Evolutionary conservation across 2,797 vertebrate genomes (phyloP), one percentile per base, ranked within the genome.

Genomic region (Pitangus sulphuratus): DNA sequence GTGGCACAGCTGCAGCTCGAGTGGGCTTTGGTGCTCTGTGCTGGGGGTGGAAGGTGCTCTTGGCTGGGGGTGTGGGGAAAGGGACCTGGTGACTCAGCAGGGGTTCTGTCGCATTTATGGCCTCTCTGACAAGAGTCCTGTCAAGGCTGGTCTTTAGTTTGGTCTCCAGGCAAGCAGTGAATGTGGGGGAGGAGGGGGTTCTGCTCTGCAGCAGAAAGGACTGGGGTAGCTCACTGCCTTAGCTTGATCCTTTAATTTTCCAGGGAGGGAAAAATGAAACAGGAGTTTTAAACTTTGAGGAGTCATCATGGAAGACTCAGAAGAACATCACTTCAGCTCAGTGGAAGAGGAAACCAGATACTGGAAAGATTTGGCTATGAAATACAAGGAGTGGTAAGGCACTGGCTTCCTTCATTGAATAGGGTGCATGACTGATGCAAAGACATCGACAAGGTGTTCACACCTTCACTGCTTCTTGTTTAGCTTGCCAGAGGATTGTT

Each of bases 361-460:
- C 94, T 99, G 99, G 99, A 99, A 98, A 97, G 98, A 99, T 50
- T 76, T 99, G 97, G 98, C 99, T 5, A 90, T 97, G 76, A 98
- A 98, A 91, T 99, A 99, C 50, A 98, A 99, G 92, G 98, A 99
- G 83, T 98, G 99, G 99, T 99, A 98, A 75, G 91, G 24, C 47
- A 76, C 15, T 31, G 30, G 26, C 37, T 90, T 87, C 11, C 4
- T 84, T 75, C 42, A 14, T 7, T 83, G 3, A 2, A 7, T 64
- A 42, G 33, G 22, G 15, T 56, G 30, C 6, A 4, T 18, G 44
- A 15, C n/a, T 84, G 37, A 1, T 75, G 35, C 30, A 61, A 39
- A 51, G 57, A 25, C 11, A 12, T 45, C 75, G 25, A 33, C 18
- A 26, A 77, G 24, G 10, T 40, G 10, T 82, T 84, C 30, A 65